Evolutionary conservation across 1,140 invertebrate genomes (phyloP), one percentile per base, ranked within the genome.

Genomic region (Lepidurus packardi): DNA sequence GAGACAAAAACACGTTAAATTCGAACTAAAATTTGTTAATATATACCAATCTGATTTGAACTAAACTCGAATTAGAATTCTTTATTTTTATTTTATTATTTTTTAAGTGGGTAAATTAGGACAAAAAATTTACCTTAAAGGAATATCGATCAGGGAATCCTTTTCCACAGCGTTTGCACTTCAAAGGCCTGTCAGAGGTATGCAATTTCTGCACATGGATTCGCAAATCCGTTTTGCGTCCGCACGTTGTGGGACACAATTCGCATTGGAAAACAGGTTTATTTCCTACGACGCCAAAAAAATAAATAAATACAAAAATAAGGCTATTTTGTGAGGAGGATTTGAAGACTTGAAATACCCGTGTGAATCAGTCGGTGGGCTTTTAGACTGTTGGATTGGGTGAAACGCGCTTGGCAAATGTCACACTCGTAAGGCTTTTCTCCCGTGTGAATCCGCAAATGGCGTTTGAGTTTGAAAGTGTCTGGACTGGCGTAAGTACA

Each of bases 401-500:
- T 98, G 85, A 99, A 99, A 81, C 94, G 88, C 43, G 93, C 83
- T 78, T 88, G 86, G 81, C 89, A 90, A 43, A 89, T 86, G 79
- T 90, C 88, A 84, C 89, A 90, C 80, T 88, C 87, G 80, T 90
- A 90, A 10, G 89, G 89, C 81, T 90, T 90, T 80, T 90, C 89
- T 1, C 89, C 87, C 0, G 89, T 90, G 80, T 90, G 89, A 77
- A 89, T 90, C 44, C 89, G 81, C 44, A 90, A 81, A 84, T 90
- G 89, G 21, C 89, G 82, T 82, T 90, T 90, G 21, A 99, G 86
- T 86, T 98, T 98, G 85, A 98, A 98, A 13, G 96, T 98, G 85
- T 99, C 97, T 7, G 96, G 96, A 83, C 94, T 97, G 21, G 97
- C 96, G 83, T 99, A 99, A 4, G 94, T 97, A 87, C 97, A 99